These are phyloP conservation scores for Lepus timidus DNA, from an alignment of 2,113 vertebrate species.

Conservation along the genomic window DNA sequence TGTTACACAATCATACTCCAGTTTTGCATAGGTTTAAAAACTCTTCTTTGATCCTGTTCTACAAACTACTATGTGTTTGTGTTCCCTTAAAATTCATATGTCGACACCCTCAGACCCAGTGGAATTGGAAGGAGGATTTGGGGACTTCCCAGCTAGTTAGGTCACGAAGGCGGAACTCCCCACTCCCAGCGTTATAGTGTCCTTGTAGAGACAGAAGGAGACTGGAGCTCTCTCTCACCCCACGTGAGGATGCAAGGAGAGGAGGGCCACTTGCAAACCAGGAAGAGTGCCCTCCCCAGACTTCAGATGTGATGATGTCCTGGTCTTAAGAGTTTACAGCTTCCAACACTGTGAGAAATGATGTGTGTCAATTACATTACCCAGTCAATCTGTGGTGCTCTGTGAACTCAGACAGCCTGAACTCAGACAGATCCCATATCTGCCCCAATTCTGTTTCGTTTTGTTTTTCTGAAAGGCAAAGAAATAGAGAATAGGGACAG, in stretches of 20 bases:
- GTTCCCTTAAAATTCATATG: neutral
- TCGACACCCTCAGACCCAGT: neutral
- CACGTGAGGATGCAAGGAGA: too few relatives aligned
- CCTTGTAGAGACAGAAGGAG: neutral
- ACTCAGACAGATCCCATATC: neutral
- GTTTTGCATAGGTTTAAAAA: constrained; percentile 26
- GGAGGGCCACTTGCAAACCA: neutral
- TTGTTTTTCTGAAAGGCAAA: too few relatives aligned
- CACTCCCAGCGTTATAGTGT: too few relatives aligned
- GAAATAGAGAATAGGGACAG: too few relatives aligned
- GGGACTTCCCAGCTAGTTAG: neutral
- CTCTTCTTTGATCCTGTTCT: neutral
- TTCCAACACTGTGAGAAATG: neutral
- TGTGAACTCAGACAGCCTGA: neutral
- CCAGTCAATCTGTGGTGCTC: neutral
- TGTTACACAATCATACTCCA: neutral
- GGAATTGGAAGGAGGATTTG: too few relatives aligned
- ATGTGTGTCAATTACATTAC: neutral
- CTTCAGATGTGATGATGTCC: neutral
- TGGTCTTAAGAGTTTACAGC: neutral
- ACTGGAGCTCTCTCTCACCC: neutral
- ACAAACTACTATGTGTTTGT: neutral
- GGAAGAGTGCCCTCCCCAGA: neutral
- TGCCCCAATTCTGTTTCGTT: too few relatives aligned
- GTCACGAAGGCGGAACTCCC: neutral